Base-by-base conservation (phyloP, 2,797 vertebrate genomes). In the Anabacerthia variegaticeps region DNA sequence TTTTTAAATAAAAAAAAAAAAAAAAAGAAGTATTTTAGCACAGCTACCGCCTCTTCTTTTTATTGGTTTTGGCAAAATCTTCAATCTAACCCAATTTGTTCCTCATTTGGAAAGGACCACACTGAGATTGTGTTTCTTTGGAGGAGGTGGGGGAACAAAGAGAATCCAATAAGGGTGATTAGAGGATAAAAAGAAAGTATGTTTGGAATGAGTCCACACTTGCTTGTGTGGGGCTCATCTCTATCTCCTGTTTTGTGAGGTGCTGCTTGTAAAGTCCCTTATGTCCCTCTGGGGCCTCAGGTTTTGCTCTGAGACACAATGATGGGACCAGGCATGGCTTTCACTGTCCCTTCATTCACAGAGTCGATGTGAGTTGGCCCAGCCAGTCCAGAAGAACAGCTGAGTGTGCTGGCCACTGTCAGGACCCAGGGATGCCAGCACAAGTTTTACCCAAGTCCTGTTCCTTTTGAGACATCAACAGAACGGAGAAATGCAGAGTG, bases 101-200 rank as follows among this genome's bases (percentile, higher is more conserved):
- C 68, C 46, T 92, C 37, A 6, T 62, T 83, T 86, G 61, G 54
- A 43, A 76, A 76, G 67, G 90, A 84, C 85, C 74, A 76, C 85
- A 92, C 1, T 3, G 85, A 55, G 72, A 72, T 14, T 20, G 54
- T 73, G 24, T 27, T 74, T 26, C 85, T 71, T 37, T 32, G 76
- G 66, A 83, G 46, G 24, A 80, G 71, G 69, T 22, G 59, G 17
- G 16, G n/a, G 66, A 88, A 75, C 66, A 73, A 69, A 88, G 84
- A n/a, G 46, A 69, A 63, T 78, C 69, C 39, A 89, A 84, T 26
- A 28, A 81, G 23, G 27, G 28, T 16, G 85, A 92, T 94, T 56
- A 90, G 73, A 88, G 55, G 76, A 89, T 81, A 63, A 90, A 61
- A 92, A 78, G 46, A 71, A 87, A 89, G 15, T 80, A 90, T 63